Conservation (phyloP, 2,113 vertebrate species). For the Astatoreochromis straeleni region DNA sequence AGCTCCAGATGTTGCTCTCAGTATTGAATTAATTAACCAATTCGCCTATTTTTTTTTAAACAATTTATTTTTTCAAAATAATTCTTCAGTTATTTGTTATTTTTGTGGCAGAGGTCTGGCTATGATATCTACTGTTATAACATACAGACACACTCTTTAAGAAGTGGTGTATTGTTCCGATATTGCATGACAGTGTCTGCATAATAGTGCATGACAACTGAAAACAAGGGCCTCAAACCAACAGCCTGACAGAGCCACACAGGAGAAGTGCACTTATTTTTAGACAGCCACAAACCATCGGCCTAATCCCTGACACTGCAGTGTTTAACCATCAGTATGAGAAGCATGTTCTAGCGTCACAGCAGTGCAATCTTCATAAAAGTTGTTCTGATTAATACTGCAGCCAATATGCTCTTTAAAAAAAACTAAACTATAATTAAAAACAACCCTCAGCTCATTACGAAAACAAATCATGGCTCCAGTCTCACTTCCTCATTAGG, state of each 20-base stretch:
- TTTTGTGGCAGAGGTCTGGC: not conserved
- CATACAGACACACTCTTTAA: not conserved
- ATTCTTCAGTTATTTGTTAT: not conserved
- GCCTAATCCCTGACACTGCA: not conserved
- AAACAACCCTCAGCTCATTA: not conserved
- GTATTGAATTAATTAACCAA: not conserved
- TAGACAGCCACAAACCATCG: not conserved
- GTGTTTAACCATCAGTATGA: not conserved
- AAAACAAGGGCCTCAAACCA: not conserved
- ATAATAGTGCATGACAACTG: not conserved
- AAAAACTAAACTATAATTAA: not conserved
- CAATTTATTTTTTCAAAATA: not conserved
- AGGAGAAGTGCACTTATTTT: not conserved
- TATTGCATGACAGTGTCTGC: fast-evolving
- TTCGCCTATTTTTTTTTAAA: fast-evolving
- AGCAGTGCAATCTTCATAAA: not conserved
- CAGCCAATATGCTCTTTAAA: not conserved
- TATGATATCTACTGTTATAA: not conserved
- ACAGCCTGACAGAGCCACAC: not conserved
- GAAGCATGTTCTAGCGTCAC: not conserved
- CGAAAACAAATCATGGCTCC: not conserved
- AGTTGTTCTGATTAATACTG: not conserved
- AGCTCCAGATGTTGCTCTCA: not conserved
- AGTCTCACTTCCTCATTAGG: not conserved
- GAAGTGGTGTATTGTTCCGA: not conserved